Conservation (phyloP, 2,797 vertebrate species). For the Mormyrops attenuatus region DNA sequence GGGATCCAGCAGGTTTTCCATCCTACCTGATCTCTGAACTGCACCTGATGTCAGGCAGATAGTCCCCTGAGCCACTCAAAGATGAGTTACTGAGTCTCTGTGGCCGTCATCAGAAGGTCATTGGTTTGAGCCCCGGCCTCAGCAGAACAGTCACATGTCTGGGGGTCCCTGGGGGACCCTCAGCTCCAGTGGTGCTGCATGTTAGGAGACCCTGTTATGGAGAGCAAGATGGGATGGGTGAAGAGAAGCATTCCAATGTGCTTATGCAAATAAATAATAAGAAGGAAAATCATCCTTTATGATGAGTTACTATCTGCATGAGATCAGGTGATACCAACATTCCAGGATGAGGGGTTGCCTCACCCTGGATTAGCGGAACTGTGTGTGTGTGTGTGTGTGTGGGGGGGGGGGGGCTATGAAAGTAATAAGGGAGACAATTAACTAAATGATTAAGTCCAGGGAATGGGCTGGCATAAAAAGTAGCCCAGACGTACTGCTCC, state of each 20-base stretch:
- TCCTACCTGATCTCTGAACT: neutral
- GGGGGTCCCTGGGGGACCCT: neutral
- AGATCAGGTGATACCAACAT: neutral
- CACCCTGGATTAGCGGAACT: neutral
- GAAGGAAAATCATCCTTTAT: neutral
- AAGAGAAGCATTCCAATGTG: neutral
- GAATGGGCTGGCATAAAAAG: neutral
- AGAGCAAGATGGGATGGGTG: neutral
- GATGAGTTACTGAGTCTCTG: neutral
- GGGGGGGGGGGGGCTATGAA: neutral
- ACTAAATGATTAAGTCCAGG: neutral
- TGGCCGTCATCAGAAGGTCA: neutral
- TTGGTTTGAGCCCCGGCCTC: neutral
- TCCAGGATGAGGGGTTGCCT: neutral
- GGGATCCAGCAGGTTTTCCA: neutral
- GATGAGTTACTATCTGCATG: neutral
- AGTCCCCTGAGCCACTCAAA: no score
- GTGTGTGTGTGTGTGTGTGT: neutral
- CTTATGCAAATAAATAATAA: neutral
- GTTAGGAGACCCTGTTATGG: neutral
- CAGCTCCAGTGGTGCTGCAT: neutral
- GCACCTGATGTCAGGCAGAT: neutral
- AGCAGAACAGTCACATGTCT: neutral
- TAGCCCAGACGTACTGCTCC: neutral
- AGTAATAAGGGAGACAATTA: neutral